Percentiles rank a stretch among this genome's conserved stretches.
phyloP scores from a whole-genome alignment of 1,140 invertebrate genomes.

The Panonychus citri region DNA sequence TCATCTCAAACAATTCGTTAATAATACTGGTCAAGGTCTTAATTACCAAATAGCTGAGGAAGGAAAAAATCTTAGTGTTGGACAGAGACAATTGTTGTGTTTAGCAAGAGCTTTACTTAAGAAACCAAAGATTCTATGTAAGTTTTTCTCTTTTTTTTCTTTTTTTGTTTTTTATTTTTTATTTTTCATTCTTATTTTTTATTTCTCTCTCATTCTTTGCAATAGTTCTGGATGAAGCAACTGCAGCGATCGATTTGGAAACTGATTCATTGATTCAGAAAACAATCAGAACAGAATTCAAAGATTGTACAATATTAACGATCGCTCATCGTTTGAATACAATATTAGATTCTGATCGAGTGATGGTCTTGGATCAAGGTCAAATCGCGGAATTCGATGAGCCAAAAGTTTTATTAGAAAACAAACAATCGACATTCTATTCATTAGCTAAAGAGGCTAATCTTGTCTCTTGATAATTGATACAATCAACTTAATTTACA shows the following conservation, averaged over 20 bases:
- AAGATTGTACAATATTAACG: constrained; percentile 37
- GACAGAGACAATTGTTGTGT: constrained; percentile 53
- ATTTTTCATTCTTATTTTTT: not conserved
- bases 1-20: constrained; percentile 12
- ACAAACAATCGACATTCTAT: not conserved
- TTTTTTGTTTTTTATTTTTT: not conserved
- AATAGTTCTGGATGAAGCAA: constrained; percentile 1
- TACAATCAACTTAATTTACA: too few species aligned
- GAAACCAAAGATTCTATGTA: constrained; percentile 7
- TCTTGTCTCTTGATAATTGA: not conserved
- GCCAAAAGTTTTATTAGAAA: not conserved
- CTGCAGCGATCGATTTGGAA: constrained; percentile 22
- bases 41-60: constrained; percentile 7
- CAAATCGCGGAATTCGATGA: constrained; percentile 1
- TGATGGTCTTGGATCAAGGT: constrained; percentile 3
- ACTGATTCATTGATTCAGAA: constrained; percentile 14
- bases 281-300: constrained; percentile 26
- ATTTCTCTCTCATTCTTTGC: not conserved
- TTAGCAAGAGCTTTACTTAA: constrained; percentile 58
- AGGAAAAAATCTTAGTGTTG: constrained; percentile 19
- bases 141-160: not conserved
- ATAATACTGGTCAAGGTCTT: constrained; percentile 5
- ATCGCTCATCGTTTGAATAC: constrained; percentile 26
- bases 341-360: not conserved
- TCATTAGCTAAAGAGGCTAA: not conserved